Evolutionary conservation across 2,888 invertebrate species (phyloP).

Genomic region (Teleogryllus oceanicus): DNA sequence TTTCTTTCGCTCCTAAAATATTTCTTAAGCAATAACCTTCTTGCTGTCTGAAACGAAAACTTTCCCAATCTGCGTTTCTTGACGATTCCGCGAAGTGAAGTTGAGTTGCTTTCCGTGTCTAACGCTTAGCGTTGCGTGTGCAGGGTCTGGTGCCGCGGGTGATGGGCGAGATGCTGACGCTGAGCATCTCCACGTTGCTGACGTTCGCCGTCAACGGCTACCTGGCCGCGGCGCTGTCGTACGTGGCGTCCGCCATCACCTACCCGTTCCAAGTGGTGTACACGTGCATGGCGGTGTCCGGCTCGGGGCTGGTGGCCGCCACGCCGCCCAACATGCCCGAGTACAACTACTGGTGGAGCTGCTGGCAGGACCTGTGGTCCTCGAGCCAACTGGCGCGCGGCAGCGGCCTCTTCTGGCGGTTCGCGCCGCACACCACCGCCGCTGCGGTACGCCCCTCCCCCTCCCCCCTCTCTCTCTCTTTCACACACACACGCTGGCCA

Average conservation of each 20-base stretch:
- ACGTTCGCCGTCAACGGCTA: constrained; percentile 18
- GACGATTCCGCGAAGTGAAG: too few species aligned
- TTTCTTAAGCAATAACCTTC: too few species aligned
- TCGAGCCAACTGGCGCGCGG: not conserved
- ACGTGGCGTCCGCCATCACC: not conserved
- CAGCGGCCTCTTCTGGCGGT: constrained; percentile 1
- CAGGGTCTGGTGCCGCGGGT: not conserved
- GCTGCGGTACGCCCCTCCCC: not conserved
- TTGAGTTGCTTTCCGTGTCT: too few species aligned
- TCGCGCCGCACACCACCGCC: not conserved
- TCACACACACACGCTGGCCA: too few species aligned
- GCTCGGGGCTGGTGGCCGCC: not conserved
- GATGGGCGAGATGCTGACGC: not conserved
- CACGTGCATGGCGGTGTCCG: not conserved
- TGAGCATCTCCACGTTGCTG: not conserved
- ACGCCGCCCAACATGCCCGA: constrained; percentile 1
- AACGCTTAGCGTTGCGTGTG: too few species aligned
- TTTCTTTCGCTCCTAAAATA: too few species aligned
- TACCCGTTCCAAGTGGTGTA: constrained; percentile 1
- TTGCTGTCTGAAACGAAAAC: too few species aligned
- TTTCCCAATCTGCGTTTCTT: too few species aligned
- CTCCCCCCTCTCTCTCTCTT: too few species aligned
- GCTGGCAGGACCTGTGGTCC: not conserved
- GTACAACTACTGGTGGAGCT: not conserved
- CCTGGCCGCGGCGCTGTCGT: not conserved